Base-by-base conservation (phyloP, 2,888 invertebrate genomes). In the Microctonus aethiopoides region DNA sequence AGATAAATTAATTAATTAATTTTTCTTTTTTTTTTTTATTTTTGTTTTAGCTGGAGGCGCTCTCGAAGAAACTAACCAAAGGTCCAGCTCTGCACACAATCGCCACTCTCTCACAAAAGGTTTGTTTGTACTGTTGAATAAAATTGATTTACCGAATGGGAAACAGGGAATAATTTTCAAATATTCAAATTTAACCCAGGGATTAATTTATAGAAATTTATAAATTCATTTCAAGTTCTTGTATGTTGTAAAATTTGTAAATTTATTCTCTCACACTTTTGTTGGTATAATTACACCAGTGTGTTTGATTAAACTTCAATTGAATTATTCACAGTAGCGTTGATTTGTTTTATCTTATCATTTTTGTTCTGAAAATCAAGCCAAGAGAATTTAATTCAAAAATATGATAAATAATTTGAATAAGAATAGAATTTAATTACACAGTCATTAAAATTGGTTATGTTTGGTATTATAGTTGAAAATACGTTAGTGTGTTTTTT, bases 11-110 rank as follows among this genome's bases (percentile, higher is more conserved):
- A 24, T 61, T n/a, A 39, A 41, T 20, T 6, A 20, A 5, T 52
- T 34, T 22, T 36, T 34, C 13, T 41, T 29, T 39, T 29, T 29
- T 39, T 29, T 68, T 36, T 61, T 67, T 20, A 52, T 54, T 63
- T 70, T 39, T 52, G 26, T 68, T 85, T 1, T 83, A 88, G 88
- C 88, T 84, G 88, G 88, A 85, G 87, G 87, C 79, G 87, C 87
- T 84, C 86, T 87, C 80, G 87, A 87, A 80, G 88, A 88, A 81
- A 81, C 81, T 80, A 86, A 81, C 84, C 87, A 87, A 82, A 87
- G 87, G 83, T 83, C 87, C 81, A 85, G 84, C 80, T 84, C 85
- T 78, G 83, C 85, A 81, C 84, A 85, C 82, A 83, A 84, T 82
- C 86, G 86, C 79, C 85, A 86, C 80, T 85, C 86, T 82, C 83